A percentile compares a stretch with the other conserved stretches of the same genome.
Evolutionary conservation across 2,113 vertebrate species (phyloP).

Genomic region (Entomyzon cyanotis): DNA sequence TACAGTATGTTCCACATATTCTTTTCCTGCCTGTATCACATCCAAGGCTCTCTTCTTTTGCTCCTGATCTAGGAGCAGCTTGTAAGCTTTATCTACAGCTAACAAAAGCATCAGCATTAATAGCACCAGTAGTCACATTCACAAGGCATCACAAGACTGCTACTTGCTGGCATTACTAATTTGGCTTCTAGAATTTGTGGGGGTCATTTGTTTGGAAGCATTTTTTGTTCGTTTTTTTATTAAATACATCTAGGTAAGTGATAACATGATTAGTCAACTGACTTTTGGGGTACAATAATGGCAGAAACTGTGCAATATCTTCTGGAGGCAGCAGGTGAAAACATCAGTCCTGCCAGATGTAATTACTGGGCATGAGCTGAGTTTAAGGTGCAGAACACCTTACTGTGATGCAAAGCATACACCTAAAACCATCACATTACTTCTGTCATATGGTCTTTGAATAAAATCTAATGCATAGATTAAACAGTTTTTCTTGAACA

Average conservation of each 20-base stretch:
- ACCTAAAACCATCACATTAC: not conserved
- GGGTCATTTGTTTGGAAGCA: not conserved
- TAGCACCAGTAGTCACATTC: conserved; percentile 58
- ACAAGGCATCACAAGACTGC: not conserved
- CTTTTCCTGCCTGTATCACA: conserved; percentile 93
- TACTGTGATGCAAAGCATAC: not conserved
- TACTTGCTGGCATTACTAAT: not conserved
- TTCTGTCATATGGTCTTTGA: not conserved
- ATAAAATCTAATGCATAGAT: not conserved
- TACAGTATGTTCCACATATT: conserved; percentile 96
- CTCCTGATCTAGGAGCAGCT: conserved; percentile 91
- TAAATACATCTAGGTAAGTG: not conserved
- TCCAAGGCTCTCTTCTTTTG: conserved; percentile 97
- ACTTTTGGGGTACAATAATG: not conserved
- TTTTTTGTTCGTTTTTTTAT: not conserved
- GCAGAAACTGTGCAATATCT: not conserved
- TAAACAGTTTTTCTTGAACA: not conserved
- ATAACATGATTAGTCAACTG: not conserved
- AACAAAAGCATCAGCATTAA: conserved; percentile 64
- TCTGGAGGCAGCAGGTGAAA: not conserved
- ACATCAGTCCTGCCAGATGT: not conserved
- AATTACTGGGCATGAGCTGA: not conserved
- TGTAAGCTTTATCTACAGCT: conserved; percentile 99
- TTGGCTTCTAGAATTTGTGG: not conserved
- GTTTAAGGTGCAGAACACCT: not conserved